phyloP scores from a whole-genome alignment of 2,797 vertebrate species.

The Sebastes matsubarae region DNA sequence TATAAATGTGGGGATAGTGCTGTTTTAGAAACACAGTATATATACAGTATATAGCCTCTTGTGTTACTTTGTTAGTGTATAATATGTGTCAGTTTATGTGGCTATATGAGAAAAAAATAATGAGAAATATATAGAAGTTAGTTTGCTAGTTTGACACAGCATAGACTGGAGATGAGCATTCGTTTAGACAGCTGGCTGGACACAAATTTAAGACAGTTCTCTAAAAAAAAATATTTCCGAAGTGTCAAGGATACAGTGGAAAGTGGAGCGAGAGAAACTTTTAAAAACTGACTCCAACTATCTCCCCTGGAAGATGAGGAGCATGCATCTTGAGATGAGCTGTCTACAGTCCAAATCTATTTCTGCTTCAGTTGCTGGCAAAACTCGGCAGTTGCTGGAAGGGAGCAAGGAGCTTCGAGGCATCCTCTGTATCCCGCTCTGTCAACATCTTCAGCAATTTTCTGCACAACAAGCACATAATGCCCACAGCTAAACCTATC shows the following conservation, averaged over 20 bases:
- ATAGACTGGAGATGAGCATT: background rate
- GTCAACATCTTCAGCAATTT: constrained; percentile 62
- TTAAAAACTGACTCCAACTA: constrained; percentile 51
- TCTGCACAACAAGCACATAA: constrained; percentile 53
- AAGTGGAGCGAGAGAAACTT: constrained; percentile 62
- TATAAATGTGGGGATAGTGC: background rate
- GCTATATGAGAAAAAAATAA: background rate
- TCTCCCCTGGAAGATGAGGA: constrained; percentile 50
- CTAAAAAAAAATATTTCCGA: constrained; percentile 24
- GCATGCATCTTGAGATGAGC: constrained; percentile 54
- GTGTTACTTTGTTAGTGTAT: background rate
- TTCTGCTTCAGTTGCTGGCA: constrained; percentile 66
- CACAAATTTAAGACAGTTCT: constrained; percentile 26
- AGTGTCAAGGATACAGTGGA: constrained; percentile 45
- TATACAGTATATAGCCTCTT: background rate
- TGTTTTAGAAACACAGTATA: background rate
- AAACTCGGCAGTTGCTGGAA: constrained; percentile 47
- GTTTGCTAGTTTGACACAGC: background rate
- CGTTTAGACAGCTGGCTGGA: constrained; percentile 33
- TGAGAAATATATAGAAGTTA: background rate
- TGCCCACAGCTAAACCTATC: constrained; percentile 44
- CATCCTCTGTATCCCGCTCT: constrained; percentile 44
- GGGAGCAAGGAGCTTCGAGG: constrained; percentile 56
- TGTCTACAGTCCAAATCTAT: constrained; percentile 74
- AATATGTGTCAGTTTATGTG: background rate